phyloP scores from a whole-genome alignment of 1,140 invertebrate species.

The Oreohelix idahoensis region DNA sequence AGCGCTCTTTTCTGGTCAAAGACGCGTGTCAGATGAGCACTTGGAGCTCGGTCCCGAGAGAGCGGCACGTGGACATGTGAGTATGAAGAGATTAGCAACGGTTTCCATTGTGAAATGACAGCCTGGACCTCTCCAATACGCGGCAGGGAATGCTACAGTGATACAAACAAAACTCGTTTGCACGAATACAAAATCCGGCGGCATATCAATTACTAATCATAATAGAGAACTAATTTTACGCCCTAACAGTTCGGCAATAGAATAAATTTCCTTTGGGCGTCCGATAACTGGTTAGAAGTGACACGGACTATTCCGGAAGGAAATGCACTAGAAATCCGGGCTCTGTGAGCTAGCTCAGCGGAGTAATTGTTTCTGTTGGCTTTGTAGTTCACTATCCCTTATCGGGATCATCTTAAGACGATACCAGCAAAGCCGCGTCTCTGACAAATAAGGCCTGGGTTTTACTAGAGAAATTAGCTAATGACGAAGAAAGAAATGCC shows the following conservation, averaged over 20 bases:
- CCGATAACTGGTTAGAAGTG: neutral
- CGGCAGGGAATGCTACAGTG: neutral
- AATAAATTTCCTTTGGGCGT: conserved; percentile 7
- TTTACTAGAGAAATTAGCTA: neutral
- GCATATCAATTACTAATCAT: conserved; percentile 27
- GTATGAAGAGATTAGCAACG: conserved; percentile 1
- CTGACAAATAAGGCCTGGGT: neutral
- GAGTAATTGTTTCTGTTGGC: conserved; percentile 9
- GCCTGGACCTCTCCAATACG: neutral
- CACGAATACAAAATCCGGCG: neutral
- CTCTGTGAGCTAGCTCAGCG: neutral
- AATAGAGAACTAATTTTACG: conserved; percentile 13
- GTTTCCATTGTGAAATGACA: neutral
- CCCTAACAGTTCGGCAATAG: neutral
- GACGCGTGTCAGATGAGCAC: neutral
- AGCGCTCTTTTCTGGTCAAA: neutral
- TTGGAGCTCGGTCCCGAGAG: neutral
- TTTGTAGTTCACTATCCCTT: neutral
- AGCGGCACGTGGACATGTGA: neutral
- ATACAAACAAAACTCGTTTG: neutral
- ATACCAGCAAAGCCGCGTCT: neutral
- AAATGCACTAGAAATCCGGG: neutral
- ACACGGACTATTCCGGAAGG: conserved; percentile 18
- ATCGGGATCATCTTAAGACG: neutral
- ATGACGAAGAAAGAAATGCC: neutral